Percentiles rank a stretch among this genome's conserved stretches.
These are phyloP conservation scores for Balanococcus diminutus DNA, from an alignment of 2,888 invertebrate species.

Conservation along the genomic window DNA sequence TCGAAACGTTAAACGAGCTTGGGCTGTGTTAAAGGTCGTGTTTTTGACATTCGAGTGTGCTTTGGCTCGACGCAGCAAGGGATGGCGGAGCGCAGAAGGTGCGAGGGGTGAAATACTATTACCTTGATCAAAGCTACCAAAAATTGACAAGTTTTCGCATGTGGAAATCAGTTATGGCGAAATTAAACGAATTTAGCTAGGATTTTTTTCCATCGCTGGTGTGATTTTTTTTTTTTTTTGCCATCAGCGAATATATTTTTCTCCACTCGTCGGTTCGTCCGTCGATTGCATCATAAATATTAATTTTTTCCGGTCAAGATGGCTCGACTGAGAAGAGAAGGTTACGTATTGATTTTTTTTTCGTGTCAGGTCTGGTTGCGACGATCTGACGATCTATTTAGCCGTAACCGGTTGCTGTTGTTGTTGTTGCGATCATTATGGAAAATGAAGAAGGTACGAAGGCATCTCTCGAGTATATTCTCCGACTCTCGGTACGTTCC, in stretches of 20 bases:
- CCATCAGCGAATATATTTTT: too few species aligned
- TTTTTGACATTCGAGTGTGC: neutral
- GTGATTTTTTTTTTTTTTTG: neutral
- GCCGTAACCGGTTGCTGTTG: neutral
- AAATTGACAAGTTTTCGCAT: constrained; percentile 27
- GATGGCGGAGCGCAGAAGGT: neutral
- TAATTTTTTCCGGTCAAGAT: neutral
- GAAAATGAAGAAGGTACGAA: neutral
- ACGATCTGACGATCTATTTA: neutral
- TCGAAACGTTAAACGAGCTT: constrained; percentile 4
- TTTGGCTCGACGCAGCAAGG: neutral
- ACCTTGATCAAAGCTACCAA: constrained; percentile 23
- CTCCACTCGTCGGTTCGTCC: neutral
- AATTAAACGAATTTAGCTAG: constrained; percentile 16
- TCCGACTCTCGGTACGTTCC: neutral
- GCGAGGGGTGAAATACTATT: neutral
- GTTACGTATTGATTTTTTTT: neutral
- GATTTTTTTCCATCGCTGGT: neutral
- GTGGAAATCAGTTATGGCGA: constrained; percentile 6
- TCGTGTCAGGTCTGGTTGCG: neutral
- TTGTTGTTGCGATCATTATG: neutral
- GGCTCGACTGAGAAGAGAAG: neutral
- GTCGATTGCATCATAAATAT: neutral
- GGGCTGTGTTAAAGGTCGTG: neutral
- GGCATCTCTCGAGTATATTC: too few species aligned